phyloP scores from a whole-genome alignment of 2,797 vertebrate species.

The Pteropus rufus region DNA sequence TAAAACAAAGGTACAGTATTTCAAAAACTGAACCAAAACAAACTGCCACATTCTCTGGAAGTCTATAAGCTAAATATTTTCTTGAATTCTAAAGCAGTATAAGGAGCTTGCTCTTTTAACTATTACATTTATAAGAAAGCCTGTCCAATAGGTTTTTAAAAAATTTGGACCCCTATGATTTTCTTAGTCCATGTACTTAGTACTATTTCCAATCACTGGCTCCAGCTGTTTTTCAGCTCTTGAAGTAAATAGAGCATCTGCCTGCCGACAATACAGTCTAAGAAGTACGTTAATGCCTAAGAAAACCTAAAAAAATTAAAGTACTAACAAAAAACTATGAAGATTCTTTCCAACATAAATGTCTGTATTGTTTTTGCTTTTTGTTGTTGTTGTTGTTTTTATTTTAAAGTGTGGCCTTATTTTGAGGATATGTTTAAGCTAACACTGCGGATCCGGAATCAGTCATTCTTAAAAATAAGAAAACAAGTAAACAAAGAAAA shows the following conservation, averaged over 20 bases:
- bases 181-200: background rate
- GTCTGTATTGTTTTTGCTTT: background rate
- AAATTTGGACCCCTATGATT: background rate
- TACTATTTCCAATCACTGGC: background rate
- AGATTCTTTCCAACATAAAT: conserved; percentile 14
- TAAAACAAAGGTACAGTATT: background rate
- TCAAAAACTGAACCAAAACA: conserved; percentile 7
- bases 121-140: background rate
- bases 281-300: background rate
- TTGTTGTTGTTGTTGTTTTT: background rate
- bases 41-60: background rate
- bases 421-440: background rate
- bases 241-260: background rate
- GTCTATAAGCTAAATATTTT: background rate
- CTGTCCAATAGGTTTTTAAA: background rate
- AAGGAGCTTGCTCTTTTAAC: background rate
- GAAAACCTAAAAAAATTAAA: conserved; percentile 28
- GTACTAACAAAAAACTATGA: background rate
- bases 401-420: background rate
- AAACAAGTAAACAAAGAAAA: conserved; percentile 14
- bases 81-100: conserved; percentile 24
- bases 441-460: background rate
- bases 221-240: background rate
- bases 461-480: conserved; percentile 33
- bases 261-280: background rate